Evolutionary conservation across 2,888 invertebrate species (phyloP), one percentile per base, ranked within the genome.

Genomic region (Ischnus inquisitorius): DNA sequence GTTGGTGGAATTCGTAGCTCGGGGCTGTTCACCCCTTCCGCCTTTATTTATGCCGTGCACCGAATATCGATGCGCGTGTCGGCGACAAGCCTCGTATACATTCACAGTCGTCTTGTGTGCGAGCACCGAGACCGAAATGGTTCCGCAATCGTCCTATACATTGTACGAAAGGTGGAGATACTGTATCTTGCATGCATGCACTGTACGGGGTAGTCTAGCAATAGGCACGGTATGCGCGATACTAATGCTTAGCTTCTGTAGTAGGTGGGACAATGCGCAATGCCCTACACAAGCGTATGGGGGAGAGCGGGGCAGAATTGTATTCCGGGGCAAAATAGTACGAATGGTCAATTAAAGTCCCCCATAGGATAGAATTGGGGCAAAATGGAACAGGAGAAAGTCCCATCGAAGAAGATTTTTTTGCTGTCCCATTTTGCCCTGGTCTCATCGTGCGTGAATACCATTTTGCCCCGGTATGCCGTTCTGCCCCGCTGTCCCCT

Each of bases 21-120:
- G 74, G 78, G 76, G 77, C 68, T 80, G 69, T 78, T 78, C 81
- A 57, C 84, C 74, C 77, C 81, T 65, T 71, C 84, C 65, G 69
- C 78, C 84, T 84, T 84, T 84, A 84, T 84, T 84, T 84, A 84
- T 81, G 81, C 84, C 78, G 74, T 81, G 84, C 81, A 78, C 68
- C 81, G 84, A 84, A 84, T 84, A 84, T 84, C 81, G 84, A 84
- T 84, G 84, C 84, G 84, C 84, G 84, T 84, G 84, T 84, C 84
- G 84, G 78, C 84, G 84, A 82, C 84, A 81, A 82, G 68, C 78
- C 84, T 81, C 84, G 81, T 84, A 84, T 84, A 84, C 81, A 81
- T 84, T 84, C 75, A 74, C 78, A 78, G 84, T 82, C 64, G 68
- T 51, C n/a, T 41, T 48, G 54, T 34, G 54, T 41, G 62, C 22